Percentiles rank a stretch among this genome's conserved stretches.
phyloP scores from a whole-genome alignment of 2,113 vertebrate genomes.

The Gymnorhina tibicen region DNA sequence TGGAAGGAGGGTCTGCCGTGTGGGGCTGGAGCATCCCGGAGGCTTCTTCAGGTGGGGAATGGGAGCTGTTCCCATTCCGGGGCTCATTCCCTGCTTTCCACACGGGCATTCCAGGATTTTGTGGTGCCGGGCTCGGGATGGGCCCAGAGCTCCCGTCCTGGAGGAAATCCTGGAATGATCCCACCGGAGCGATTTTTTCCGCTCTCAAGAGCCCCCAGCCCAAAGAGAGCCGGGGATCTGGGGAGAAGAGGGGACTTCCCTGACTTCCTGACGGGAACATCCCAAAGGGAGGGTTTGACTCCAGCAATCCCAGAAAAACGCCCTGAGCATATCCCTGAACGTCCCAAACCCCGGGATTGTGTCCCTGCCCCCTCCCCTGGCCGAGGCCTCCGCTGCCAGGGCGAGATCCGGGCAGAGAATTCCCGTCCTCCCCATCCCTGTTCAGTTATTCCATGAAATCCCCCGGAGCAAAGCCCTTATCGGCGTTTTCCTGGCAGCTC shows the following conservation, averaged over 20 bases:
- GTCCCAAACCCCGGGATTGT: background rate
- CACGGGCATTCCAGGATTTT: rapidly evolving
- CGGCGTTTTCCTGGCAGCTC: background rate
- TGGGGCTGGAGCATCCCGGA: background rate
- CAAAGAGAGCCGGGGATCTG: background rate
- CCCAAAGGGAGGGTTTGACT: background rate
- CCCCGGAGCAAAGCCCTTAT: background rate
- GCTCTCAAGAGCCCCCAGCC: background rate
- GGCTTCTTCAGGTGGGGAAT: background rate
- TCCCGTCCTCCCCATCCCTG: background rate
- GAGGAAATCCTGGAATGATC: background rate
- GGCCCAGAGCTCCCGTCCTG: rapidly evolving
- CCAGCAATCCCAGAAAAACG: background rate
- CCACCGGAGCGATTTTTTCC: background rate
- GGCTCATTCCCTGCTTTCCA: rapidly evolving
- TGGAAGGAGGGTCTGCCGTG: background rate
- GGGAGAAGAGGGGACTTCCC: background rate
- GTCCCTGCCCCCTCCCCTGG: background rate
- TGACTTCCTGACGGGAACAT: background rate
- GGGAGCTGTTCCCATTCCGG: rapidly evolving
- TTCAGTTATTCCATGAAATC: background rate
- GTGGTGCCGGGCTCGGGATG: rapidly evolving
- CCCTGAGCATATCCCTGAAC: background rate
- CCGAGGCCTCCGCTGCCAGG: background rate
- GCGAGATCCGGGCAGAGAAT: background rate